These are phyloP conservation scores for Apodemia duryi DNA, from an alignment of 2,888 invertebrate genomes.

Conservation along the genomic window DNA sequence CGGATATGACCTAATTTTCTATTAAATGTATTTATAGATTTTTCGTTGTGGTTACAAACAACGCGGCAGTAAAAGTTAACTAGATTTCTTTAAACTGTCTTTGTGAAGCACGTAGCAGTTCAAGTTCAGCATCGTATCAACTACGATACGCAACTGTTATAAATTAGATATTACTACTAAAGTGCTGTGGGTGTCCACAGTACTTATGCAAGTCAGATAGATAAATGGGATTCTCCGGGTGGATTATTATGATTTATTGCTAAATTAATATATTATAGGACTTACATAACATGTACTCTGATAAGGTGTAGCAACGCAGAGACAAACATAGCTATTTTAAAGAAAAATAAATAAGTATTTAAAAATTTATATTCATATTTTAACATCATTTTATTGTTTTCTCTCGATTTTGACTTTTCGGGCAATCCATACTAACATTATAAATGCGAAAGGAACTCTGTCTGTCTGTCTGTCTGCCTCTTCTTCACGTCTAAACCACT, in stretches of 20 bases:
- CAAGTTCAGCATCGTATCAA: constrained; percentile 3
- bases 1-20: constrained; percentile 75
- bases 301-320: no score
- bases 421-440: no score
- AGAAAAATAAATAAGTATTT: no score
- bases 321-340: no score
- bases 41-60: constrained; percentile 25
- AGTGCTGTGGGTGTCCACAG: constrained; percentile 40
- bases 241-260: constrained; percentile 17
- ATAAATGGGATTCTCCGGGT: constrained; percentile 30
- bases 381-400: no score
- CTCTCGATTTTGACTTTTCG: no score
- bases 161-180: constrained; percentile 35
- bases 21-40: constrained; percentile 50
- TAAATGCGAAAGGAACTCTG: no score
- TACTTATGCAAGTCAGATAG: constrained; percentile 33
- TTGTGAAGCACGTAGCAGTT: not conserved
- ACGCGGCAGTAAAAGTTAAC: not conserved
- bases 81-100: no score
- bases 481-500: no score
- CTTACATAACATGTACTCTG: no score
- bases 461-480: no score
- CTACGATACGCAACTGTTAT: constrained; percentile 6
- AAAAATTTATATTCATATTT: no score
- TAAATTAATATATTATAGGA: constrained; percentile 14